phyloP scores from a whole-genome alignment of 2,888 invertebrate genomes.

The Apamea epomidion region DNA sequence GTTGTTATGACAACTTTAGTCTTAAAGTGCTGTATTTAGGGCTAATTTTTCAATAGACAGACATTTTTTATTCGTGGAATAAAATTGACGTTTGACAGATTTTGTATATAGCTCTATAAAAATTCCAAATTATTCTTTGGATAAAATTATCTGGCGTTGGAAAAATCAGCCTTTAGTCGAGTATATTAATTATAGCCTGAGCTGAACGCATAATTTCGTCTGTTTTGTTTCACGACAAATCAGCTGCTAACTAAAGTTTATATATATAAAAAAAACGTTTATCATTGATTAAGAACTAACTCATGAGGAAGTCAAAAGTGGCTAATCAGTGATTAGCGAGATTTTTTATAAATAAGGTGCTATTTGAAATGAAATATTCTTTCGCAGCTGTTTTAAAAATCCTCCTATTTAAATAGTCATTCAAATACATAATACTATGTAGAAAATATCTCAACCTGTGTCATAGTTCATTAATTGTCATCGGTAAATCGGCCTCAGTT shows the following conservation, averaged over 20 bases:
- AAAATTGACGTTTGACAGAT: too few species aligned
- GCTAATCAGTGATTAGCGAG: not conserved
- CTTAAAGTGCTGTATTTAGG: not conserved
- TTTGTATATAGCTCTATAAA: too few species aligned
- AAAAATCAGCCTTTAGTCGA: not conserved
- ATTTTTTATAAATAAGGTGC: not conserved
- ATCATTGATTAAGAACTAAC: not conserved
- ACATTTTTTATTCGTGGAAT: too few species aligned
- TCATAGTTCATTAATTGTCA: slow-evolving; percentile 60
- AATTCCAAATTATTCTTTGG: too few species aligned
- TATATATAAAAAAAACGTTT: not conserved
- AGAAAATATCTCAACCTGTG: slow-evolving; percentile 34
- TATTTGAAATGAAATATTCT: not conserved
- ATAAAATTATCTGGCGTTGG: too few species aligned
- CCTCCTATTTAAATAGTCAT: not conserved
- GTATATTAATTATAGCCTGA: not conserved
- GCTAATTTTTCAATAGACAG: too few species aligned
- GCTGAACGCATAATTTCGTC: not conserved
- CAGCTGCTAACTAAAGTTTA: not conserved
- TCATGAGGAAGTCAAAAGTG: not conserved
- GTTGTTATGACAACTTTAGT: not conserved
- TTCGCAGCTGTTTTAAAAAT: not conserved
- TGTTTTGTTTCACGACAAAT: not conserved
- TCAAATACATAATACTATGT: slow-evolving; percentile 14
- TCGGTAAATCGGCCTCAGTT: slow-evolving; percentile 11